Base-by-base conservation (phyloP, 2,888 invertebrate genomes). In the Acanthacorydalis orientalis region DNA sequence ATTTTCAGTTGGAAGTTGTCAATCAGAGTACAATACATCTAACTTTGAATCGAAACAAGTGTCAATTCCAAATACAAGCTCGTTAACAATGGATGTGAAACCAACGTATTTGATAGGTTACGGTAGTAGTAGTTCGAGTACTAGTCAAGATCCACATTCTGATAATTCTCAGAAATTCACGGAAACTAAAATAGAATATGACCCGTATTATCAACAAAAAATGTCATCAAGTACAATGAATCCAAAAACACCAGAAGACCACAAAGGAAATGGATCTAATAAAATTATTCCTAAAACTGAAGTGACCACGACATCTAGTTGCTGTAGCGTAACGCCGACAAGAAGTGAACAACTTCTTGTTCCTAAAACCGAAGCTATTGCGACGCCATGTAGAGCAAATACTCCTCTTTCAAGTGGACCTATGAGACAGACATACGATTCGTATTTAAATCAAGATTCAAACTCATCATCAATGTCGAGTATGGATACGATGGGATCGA, bases 401-500 rank as follows among this genome's bases (percentile, higher is more conserved):
- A 57, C 59, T 31, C 70, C 70, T 3, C 67, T 68, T 1, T 68
- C 69, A 55, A 72, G 70, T 55, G 65, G 68, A 4, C 59, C 63
- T 1, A 64, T 68, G 44, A 60, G 71, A 40, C 64, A 68, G 23
- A 64, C 67, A 4, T 75, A 74, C 72, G 81, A 80, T 66, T 76
- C 73, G 1, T 77, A 77, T 59, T 60, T 75, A 55, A 77, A 74
- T 57, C 77, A 77, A 68, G 83, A 83, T 67, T 83, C 83, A 51
- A 78, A 77, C 57, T 77, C 77, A 54, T 83, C 77, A 3, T 77
- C 76, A 33, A 68, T 76, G 68, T 76, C 75, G 6, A 79, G 78
- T 58, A 80, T 83, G 77, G 83, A 83, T 60, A 74, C 78, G n/a
- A 64, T 68, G 57, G 63, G 63, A 45, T 59, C 65, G 2, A 56